Conservation (phyloP, 2,113 vertebrate genomes). For the Cavia porcellus region DNA sequence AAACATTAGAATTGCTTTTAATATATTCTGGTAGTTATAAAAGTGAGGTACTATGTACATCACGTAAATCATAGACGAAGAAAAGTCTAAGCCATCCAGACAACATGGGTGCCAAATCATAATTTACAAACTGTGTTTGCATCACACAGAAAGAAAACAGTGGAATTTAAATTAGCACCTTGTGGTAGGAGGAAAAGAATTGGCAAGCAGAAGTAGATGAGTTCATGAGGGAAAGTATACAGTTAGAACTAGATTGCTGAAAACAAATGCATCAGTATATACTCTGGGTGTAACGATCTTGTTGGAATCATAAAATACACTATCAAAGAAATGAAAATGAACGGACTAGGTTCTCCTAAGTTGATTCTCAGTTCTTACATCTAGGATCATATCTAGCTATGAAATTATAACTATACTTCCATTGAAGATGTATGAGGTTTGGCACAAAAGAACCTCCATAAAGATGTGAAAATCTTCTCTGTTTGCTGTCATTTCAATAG, state of each 20-base stretch:
- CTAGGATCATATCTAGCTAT: not conserved
- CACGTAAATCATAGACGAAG: not conserved
- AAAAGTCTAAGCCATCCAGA: not conserved
- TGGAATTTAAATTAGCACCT: not conserved
- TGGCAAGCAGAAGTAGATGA: not conserved
- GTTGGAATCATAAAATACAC: not conserved
- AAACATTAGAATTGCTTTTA: not conserved
- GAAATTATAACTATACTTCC: not conserved
- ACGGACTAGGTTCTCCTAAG: rapidly evolving
- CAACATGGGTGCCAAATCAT: not conserved
- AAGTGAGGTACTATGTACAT: not conserved
- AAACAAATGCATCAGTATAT: not conserved
- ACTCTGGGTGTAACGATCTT: not conserved
- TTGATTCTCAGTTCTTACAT: not conserved
- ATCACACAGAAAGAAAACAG: not conserved
- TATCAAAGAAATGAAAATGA: not conserved
- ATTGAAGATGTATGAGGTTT: not conserved
- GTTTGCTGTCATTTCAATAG: not conserved
- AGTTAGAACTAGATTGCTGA: not conserved
- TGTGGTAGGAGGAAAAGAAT: rapidly evolving
- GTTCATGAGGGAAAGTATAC: not conserved
- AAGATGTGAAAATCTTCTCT: not conserved
- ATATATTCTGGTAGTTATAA: not conserved
- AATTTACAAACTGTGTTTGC: not conserved
- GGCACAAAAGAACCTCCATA: not conserved